phyloP scores from a whole-genome alignment of 2,113 vertebrate genomes.

The Peromyscus maniculatus region DNA sequence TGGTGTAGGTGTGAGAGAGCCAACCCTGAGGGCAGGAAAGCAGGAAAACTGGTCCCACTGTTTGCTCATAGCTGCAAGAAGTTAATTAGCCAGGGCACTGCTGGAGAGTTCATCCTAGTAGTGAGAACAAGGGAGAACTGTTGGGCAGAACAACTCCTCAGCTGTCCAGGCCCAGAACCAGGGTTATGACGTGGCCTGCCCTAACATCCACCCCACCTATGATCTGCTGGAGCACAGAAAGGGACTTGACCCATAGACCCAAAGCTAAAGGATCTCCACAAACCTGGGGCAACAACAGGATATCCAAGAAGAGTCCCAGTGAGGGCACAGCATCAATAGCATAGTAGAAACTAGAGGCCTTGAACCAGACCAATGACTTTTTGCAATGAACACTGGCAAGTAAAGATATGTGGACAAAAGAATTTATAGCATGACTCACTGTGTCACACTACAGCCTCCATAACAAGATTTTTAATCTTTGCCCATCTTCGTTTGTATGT shows the following conservation, averaged over 20 bases:
- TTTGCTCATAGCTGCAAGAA: not conserved
- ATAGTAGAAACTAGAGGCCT: no score
- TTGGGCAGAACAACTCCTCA: not conserved
- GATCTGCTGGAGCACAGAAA: not conserved
- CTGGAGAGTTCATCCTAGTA: not conserved
- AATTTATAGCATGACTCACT: no score
- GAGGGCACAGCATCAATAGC: no score
- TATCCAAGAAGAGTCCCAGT: no score
- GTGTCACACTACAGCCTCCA: no score
- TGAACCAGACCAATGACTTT: no score
- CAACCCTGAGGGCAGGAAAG: not conserved
- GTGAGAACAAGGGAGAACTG: not conserved
- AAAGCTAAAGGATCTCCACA: not conserved
- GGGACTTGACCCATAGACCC: not conserved
- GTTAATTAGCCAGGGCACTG: not conserved
- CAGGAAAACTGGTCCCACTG: not conserved
- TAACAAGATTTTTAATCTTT: no score
- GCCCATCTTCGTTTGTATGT: no score
- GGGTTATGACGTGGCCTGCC: not conserved
- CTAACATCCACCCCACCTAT: not conserved
- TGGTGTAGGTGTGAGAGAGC: not conserved
- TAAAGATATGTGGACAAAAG: no score
- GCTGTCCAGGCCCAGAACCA: not conserved
- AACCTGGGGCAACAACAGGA: no score
- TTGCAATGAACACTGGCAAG: no score